Evolutionary conservation across 2,797 vertebrate species (phyloP).

Genomic region (Notoglanidium macrostoma): DNA sequence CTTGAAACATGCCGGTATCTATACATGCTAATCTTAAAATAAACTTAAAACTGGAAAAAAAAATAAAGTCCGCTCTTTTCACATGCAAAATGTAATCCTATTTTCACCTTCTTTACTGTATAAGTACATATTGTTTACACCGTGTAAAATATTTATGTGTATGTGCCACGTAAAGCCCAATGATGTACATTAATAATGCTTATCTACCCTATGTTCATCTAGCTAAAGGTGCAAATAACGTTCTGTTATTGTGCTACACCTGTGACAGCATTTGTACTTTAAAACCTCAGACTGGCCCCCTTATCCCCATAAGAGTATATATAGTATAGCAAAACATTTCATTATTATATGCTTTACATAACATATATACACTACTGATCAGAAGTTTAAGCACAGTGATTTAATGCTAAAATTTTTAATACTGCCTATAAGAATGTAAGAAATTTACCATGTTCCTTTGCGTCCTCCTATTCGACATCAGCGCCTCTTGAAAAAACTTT

Average conservation of each 20-base stretch:
- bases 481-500: slow-evolving; percentile 33
- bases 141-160: not conserved
- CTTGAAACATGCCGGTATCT: not conserved
- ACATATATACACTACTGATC: not conserved
- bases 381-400: not conserved
- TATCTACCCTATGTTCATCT: not conserved
- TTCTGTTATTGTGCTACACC: not conserved
- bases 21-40: not conserved
- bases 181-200: not conserved
- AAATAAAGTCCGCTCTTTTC: not conserved
- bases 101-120: not conserved
- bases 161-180: not conserved
- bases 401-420: not conserved
- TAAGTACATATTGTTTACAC: not conserved
- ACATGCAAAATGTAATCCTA: not conserved
- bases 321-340: not conserved
- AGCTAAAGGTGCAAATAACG: not conserved
- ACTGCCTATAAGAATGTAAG: not conserved
- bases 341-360: not conserved
- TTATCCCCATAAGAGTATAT: not conserved
- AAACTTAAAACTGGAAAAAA: not conserved
- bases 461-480: not conserved
- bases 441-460: not conserved
- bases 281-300: not conserved
- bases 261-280: not conserved